These are phyloP conservation scores for Plodia interpunctella DNA, from an alignment of 1,140 invertebrate genomes.

Conservation along the genomic window DNA sequence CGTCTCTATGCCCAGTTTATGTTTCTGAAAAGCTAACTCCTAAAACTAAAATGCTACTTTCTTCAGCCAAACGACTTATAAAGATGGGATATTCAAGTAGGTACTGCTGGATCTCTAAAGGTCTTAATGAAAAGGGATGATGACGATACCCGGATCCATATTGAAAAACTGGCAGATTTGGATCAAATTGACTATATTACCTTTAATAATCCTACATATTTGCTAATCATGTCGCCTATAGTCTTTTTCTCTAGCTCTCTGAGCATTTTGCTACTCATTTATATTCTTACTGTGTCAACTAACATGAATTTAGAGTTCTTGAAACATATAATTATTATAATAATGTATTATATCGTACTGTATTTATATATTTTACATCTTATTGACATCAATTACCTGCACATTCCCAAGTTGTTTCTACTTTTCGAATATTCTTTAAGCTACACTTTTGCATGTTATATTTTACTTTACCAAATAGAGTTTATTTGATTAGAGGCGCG, in stretches of 20 bases:
- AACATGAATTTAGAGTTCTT: not conserved
- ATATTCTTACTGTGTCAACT: not conserved
- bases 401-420: not conserved
- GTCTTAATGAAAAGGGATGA: not conserved
- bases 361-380: not conserved
- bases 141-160: not conserved
- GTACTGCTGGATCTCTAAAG: constrained; percentile 12
- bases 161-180: not conserved
- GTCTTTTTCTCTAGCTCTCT: not conserved
- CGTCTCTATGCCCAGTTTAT: not conserved
- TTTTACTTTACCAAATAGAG: no score
- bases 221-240: not conserved
- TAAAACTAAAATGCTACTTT: not conserved
- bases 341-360: not conserved
- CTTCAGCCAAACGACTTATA: constrained; percentile 3
- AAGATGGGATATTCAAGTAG: not conserved
- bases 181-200: constrained; percentile 1
- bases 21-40: constrained; percentile 5
- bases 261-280: not conserved
- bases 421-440: not conserved
- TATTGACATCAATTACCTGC: not conserved
- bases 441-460: no score
- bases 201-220: not conserved
- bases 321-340: not conserved
- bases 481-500: not conserved